Conservation (phyloP, 2,113 vertebrate genomes). For the Sisor rabdophorus region DNA sequence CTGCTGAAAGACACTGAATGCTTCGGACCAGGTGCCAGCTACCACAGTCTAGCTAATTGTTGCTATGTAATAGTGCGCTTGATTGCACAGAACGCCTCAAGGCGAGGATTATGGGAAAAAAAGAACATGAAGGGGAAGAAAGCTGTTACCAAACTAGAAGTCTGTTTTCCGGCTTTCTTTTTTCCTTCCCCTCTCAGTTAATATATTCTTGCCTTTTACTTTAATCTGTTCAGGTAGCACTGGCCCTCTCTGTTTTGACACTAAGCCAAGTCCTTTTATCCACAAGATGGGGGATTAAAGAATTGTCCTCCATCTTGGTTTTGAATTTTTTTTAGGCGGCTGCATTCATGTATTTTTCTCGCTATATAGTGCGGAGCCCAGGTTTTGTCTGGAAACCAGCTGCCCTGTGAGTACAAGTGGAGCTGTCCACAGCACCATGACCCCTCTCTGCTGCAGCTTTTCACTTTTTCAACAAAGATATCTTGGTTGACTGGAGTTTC, state of each 20-base stretch:
- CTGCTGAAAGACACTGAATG: constrained; percentile 73
- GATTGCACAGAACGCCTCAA: constrained; percentile 83
- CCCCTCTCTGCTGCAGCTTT: background rate
- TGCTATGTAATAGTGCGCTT: constrained; percentile 78
- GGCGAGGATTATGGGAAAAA: constrained; percentile 74
- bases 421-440: constrained; percentile 30
- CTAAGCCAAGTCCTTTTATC: constrained; percentile 28
- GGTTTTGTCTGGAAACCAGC: background rate
- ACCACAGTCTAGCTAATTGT: constrained; percentile 73
- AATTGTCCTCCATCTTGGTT: constrained; percentile 25
- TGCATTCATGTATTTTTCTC: constrained; percentile 1
- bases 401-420: constrained; percentile 1
- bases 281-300: constrained; percentile 29
- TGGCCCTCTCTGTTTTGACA: constrained; percentile 32
- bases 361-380: background rate
- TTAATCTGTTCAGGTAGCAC: constrained; percentile 26
- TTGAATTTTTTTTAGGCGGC: constrained; percentile 27
- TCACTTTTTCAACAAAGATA: background rate
- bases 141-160: constrained; percentile 74
- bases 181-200: background rate
- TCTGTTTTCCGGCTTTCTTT: constrained; percentile 70
- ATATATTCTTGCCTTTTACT: constrained; percentile 34
- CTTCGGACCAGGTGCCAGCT: constrained; percentile 82
- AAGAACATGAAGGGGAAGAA: constrained; percentile 44
- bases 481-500: constrained; percentile 5